Percentiles rank a stretch among this genome's conserved stretches.
phyloP scores from a whole-genome alignment of 2,797 vertebrate genomes.

The Onychomys torridus region DNA sequence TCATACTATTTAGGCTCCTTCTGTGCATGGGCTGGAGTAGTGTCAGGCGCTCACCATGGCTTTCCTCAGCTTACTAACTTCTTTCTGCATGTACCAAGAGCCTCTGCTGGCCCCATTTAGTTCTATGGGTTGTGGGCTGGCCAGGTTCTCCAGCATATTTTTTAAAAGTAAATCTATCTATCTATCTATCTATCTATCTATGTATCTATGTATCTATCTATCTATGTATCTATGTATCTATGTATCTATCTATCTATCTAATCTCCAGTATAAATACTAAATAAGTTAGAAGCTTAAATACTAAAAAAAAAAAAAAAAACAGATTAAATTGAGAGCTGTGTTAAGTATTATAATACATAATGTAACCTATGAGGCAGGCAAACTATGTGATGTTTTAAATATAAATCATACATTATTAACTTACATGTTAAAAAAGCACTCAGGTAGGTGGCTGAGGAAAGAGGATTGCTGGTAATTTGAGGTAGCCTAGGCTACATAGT shows the following conservation, averaged over 20 bases:
- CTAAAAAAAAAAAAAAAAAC: not conserved
- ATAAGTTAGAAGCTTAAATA: not conserved
- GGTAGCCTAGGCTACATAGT: not conserved
- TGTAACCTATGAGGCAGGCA: not conserved
- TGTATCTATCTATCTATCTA: too few species aligned
- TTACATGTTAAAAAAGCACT: not conserved
- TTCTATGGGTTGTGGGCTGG: not conserved
- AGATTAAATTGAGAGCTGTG: not conserved
- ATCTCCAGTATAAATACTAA: not conserved
- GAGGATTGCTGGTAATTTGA: not conserved
- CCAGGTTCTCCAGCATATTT: not conserved
- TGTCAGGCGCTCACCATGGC: not conserved
- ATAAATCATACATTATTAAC: not conserved
- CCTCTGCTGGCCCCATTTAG: not conserved
- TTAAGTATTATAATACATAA: not conserved
- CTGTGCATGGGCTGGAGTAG: not conserved
- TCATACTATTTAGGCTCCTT: not conserved
- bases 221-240: too few species aligned
- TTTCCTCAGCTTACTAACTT: not conserved
- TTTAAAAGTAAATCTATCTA: too few species aligned
- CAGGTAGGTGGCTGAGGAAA: not conserved
- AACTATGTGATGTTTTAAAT: not conserved
- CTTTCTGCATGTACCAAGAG: not conserved
- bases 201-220: too few species aligned
- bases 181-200: too few species aligned